Conservation (phyloP, 2,113 vertebrate species). For the Solea solea region DNA sequence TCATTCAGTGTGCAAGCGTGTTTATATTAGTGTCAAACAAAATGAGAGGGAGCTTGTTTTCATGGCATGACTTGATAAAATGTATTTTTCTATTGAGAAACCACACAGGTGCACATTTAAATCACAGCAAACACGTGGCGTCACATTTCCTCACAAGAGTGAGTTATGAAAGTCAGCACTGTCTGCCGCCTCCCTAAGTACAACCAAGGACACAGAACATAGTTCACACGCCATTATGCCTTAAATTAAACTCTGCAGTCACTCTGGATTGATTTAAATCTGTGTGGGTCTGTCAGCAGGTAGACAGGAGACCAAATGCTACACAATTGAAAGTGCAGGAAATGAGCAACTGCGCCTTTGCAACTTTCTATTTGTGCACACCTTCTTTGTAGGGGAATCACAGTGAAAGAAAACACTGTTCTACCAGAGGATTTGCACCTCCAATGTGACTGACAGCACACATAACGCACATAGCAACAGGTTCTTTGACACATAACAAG, state of each 20-base stretch:
- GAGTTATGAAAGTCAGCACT: conserved; percentile 27
- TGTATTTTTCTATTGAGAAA: conserved; percentile 12
- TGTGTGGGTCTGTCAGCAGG: conserved; percentile 29
- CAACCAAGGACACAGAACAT: conserved; percentile 45
- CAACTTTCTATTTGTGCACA: conserved; percentile 57
- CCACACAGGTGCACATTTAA: conserved; percentile 23
- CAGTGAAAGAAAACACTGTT: conserved; percentile 58
- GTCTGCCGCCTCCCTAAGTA: conserved; percentile 13
- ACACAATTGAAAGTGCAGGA: conserved; percentile 40
- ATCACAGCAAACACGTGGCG: conserved; percentile 4
- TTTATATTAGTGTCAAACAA: neutral
- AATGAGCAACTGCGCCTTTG: conserved; percentile 48
- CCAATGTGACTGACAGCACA: conserved; percentile 62
- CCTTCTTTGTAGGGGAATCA: conserved; percentile 46
- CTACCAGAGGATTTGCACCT: conserved; percentile 48
- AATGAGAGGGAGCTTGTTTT: neutral
- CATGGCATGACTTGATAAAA: neutral
- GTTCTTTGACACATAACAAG: conserved; percentile 5
- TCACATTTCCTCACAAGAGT: conserved; percentile 42
- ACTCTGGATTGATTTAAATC: conserved; percentile 28
- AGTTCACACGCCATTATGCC: conserved; percentile 10
- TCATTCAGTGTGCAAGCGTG: neutral
- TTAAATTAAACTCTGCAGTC: conserved; percentile 44
- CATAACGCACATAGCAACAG: conserved; percentile 23
- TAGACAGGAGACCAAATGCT: conserved; percentile 26